Base-by-base conservation (phyloP, 2,113 vertebrate genomes). In the Albula glossodonta region DNA sequence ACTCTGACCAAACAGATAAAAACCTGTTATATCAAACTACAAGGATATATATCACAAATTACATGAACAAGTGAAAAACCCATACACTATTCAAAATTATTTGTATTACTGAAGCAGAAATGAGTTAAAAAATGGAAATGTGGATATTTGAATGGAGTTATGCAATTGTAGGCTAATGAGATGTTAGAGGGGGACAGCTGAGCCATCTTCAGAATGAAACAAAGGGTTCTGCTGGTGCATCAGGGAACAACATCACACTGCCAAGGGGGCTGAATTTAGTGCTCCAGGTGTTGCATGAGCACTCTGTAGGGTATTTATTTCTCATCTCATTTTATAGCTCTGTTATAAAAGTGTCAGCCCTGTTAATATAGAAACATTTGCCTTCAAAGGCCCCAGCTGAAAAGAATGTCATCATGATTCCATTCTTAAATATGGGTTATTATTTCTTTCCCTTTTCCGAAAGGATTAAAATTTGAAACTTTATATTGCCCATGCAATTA, bases 271-370 rank as follows among this genome's bases (percentile, higher is more conserved):
- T 51, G 74, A 81, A 51, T 83, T 88, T 66, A 80, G 17, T 81
- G 83, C 53, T 84, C 82, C 83, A 82, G 83, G 83, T 86, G 79
- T 79, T 83, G n/a, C 51, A 88, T 85, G 53, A 83, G 49, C 85
- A 87, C 80, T 86, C 19, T 83, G 78, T 84, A 74, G 60, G 53
- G 53, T 53, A 70, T 82, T 84, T 82, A 84, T 51, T 86, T 86
- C 86, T 87, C 31, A 79, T 89, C 85, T 89, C 86, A 85, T 88
- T 87, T 87, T 87, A 88, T 15, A 15, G 25, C 57, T 52, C 66
- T 51, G 74, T 79, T 70, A 83, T 87, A 84, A 87, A 87, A 10
- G 15, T 48, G 49, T 66, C 51, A 77, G 48, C 11, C 52, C 56
- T 81, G 51, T 77, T 79, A 87, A 57, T 82, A 31, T 41, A 60